phyloP scores from a whole-genome alignment of 2,797 vertebrate genomes.

The Schizopygopsis malacanthus region DNA sequence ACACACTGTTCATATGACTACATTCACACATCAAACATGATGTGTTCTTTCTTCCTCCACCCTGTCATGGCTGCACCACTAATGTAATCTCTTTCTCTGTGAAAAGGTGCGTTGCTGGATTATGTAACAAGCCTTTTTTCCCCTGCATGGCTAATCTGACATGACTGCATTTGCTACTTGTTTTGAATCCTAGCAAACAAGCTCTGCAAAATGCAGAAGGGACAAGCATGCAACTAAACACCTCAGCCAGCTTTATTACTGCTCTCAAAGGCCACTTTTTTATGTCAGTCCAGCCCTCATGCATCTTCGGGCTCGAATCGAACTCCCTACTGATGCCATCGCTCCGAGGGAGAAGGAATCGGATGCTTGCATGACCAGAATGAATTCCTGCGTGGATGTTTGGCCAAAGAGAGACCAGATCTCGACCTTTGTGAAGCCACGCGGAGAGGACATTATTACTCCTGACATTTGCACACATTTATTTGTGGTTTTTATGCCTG shows the following conservation, averaged over 20 bases:
- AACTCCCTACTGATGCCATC: conserved; percentile 21
- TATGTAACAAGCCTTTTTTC: conserved; percentile 33
- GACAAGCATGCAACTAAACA: conserved; percentile 20
- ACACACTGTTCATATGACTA: conserved; percentile 33
- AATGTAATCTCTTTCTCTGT: conserved; percentile 47
- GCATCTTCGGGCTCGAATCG: conserved; percentile 4
- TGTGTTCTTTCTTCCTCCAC: conserved; percentile 27
- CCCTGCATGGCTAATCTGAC: conserved; percentile 14
- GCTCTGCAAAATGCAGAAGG: conserved; percentile 24
- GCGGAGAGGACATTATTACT: conserved; percentile 57
- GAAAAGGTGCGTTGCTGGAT: conserved; percentile 42
- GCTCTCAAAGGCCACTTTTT: conserved; percentile 13
- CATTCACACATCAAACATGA: conserved; percentile 28
- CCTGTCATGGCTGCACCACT: conserved; percentile 41
- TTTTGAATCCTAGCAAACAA: conserved; percentile 42
- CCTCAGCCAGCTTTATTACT: conserved; percentile 18
- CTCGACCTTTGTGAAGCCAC: conserved; percentile 57
- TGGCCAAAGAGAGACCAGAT: conserved; percentile 34
- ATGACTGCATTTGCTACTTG: conserved; percentile 13
- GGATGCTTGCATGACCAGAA: conserved; percentile 34
- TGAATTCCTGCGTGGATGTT: conserved; percentile 35
- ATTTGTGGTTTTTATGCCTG: conserved; percentile 27
- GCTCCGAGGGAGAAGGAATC: conserved; percentile 6
- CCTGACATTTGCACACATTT: conserved; percentile 55
- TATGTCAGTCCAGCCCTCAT: not conserved